Evolutionary conservation across 2,797 vertebrate genomes (phyloP).

Genomic region (Chaetophractus vellerosus): DNA sequence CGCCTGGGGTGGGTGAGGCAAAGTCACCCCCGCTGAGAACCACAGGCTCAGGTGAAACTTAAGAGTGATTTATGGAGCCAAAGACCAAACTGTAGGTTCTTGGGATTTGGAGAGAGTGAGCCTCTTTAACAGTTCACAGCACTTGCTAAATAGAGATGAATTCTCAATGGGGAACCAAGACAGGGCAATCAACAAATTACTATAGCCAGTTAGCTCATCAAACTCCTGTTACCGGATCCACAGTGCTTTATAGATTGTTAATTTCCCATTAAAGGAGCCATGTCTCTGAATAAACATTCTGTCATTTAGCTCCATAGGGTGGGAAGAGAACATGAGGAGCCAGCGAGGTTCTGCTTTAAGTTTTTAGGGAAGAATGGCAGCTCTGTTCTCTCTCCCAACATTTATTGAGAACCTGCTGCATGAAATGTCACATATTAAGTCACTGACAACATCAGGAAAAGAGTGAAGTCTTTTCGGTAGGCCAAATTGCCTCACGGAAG

Average conservation of each 20-base stretch:
- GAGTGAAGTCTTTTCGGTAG: neutral
- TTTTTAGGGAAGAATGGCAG: constrained; percentile 72
- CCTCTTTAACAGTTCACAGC: neutral
- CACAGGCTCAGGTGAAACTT: constrained; percentile 42
- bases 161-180: constrained; percentile 57
- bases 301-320: constrained; percentile 60
- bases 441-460: neutral
- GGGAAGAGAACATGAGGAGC: constrained; percentile 43
- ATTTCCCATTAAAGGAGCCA: constrained; percentile 77
- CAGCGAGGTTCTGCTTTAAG: constrained; percentile 17
- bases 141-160: constrained; percentile 61
- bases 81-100: constrained; percentile 1
- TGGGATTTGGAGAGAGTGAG: neutral
- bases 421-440: constrained; percentile 35
- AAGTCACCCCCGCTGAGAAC: neutral
- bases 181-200: constrained; percentile 61
- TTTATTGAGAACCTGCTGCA: constrained; percentile 25
- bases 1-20: neutral
- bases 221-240: neutral
- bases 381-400: constrained; percentile 17
- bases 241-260: constrained; percentile 60
- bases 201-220: constrained; percentile 45
- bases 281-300: constrained; percentile 67
- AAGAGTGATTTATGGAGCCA: constrained; percentile 41
- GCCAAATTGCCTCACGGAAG: neutral